A percentile compares a stretch with the other conserved stretches of the same genome.
Conservation (phyloP, 2,113 vertebrate species). For the Chionodraco myersi region DNA sequence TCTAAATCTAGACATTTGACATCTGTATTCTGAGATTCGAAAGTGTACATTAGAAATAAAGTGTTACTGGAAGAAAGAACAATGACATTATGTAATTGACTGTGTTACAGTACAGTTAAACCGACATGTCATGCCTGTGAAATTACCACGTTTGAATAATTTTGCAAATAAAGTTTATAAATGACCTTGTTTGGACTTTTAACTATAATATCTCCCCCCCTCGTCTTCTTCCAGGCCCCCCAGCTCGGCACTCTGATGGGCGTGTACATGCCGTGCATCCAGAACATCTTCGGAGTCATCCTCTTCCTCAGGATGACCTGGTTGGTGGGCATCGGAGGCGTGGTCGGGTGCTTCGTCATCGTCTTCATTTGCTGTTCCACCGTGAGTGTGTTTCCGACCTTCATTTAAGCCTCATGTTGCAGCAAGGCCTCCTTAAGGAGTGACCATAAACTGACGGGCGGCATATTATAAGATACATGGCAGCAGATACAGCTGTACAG, state of each 20-base stretch:
- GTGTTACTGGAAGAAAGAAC: not conserved
- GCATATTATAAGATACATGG: conserved; percentile 1
- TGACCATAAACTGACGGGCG: conserved; percentile 16
- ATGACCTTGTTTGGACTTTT: not conserved
- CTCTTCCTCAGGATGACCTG: conserved; percentile 98
- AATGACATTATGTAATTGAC: no score
- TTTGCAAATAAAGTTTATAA: not conserved
- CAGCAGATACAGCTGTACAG: not conserved
- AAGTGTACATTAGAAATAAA: not conserved
- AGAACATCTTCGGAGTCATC: conserved; percentile 99
- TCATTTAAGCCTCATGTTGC: not conserved
- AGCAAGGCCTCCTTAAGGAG: conserved; percentile 8
- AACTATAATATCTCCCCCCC: conserved; percentile 50
- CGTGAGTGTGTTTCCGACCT: conserved; percentile 81
- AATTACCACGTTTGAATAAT: not conserved
- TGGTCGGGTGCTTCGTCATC: conserved; percentile 94
- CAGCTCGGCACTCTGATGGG: conserved; percentile 98
- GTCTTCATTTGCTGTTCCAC: conserved; percentile 98
- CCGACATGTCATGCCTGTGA: not conserved
- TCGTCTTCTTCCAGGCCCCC: conserved; percentile 96
- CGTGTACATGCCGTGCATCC: conserved; percentile 96
- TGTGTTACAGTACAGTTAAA: not conserved
- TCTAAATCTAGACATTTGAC: not conserved
- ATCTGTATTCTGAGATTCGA: conserved; percentile 7
- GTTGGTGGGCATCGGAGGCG: conserved; percentile 94